Conservation (phyloP, 2,113 vertebrate genomes). For the Zootoca vivipara region DNA sequence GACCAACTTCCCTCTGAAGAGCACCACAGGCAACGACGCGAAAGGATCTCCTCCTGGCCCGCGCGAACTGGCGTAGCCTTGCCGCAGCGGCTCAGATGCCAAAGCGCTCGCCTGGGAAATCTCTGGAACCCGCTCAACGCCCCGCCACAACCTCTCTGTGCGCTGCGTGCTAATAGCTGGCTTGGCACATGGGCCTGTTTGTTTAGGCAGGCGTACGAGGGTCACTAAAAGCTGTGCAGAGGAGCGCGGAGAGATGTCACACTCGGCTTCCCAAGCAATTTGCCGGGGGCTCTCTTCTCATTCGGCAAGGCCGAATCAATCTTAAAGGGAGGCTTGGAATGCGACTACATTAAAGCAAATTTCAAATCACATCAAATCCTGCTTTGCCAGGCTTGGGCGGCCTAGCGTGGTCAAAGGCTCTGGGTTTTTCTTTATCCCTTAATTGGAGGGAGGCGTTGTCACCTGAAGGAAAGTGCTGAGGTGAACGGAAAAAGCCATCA, state of each 20-base stretch:
- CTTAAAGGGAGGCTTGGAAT: constrained; percentile 1
- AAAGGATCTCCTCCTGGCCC: background rate
- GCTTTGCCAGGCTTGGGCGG: background rate
- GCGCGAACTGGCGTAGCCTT: background rate
- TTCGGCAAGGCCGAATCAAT: background rate
- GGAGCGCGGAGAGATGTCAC: background rate
- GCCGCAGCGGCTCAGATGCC: background rate
- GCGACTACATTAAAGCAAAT: background rate
- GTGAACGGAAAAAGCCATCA: constrained; percentile 4
- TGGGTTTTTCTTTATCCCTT: background rate
- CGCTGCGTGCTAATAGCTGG: background rate
- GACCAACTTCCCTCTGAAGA: background rate
- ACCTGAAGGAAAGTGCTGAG: background rate
- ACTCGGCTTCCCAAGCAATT: constrained; percentile 21
- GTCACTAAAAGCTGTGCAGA: constrained; percentile 17
- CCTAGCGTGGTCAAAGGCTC: background rate
- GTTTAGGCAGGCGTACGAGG: background rate
- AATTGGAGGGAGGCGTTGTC: constrained; percentile 8
- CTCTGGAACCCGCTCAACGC: background rate
- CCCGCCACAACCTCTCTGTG: fast-evolving
- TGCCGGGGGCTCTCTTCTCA: background rate
- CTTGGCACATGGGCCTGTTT: background rate
- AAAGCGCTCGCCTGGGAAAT: background rate
- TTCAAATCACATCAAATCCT: background rate
- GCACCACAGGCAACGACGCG: background rate